Percentiles rank a stretch among this genome's conserved stretches.
Conservation (phyloP, 64 coral and sea anemone genomes). For the Montipora sp. region DNA sequence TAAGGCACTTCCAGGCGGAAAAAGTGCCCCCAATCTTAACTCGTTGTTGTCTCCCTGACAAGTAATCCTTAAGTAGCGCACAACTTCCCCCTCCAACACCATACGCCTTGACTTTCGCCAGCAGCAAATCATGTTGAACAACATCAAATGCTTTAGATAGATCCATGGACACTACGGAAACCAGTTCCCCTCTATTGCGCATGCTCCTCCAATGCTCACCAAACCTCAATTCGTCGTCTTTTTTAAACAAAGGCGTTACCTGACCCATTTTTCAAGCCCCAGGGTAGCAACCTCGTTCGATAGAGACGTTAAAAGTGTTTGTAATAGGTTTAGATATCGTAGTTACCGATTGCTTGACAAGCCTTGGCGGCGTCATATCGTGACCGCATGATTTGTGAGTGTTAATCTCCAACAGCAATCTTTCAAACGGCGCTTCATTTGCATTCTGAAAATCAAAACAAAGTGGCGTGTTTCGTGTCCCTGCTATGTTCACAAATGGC, state of each 20-base stretch:
- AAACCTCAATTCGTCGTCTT: not conserved
- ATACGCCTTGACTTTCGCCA: slow-evolving; percentile 36
- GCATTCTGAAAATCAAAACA: slow-evolving; percentile 40
- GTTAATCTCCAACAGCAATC: not conserved
- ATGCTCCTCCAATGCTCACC: slow-evolving; percentile 15
- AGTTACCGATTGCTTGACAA: not conserved
- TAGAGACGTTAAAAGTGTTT: slow-evolving; percentile 13
- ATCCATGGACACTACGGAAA: slow-evolving; percentile 16
- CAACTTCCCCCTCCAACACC: not conserved
- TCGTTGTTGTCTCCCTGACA: slow-evolving; percentile 3
- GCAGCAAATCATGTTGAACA: not conserved
- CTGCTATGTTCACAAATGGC: slow-evolving; percentile 2
- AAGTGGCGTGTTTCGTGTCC: slow-evolving; percentile 14
- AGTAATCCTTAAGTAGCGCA: not conserved
- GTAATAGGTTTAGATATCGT: not conserved
- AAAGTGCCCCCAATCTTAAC: not conserved
- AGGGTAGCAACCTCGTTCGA: not conserved
- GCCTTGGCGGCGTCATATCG: not conserved
- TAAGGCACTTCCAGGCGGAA: not conserved
- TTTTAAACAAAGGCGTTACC: not conserved
- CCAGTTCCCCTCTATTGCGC: not conserved
- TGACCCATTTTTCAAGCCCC: not conserved
- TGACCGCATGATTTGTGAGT: not conserved
- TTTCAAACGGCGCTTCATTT: not conserved
- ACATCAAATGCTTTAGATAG: slow-evolving; percentile 41